Conservation (phyloP, 30 jellyfish, hydroid and myxozoan genomes). For the Turritopsis dohrnii region DNA sequence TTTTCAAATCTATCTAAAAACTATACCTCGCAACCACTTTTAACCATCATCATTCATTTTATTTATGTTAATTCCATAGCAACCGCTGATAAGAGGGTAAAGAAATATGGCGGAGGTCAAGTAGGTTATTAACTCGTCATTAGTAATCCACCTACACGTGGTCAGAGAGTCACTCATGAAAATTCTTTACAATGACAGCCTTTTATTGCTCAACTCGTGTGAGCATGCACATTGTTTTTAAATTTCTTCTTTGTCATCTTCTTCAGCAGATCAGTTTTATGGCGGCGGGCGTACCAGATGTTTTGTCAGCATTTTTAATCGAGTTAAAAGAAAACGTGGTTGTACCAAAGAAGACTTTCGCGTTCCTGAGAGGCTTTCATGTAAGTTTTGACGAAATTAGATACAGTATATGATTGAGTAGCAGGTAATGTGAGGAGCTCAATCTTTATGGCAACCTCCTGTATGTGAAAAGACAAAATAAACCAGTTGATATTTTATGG, state of each 20-base stretch:
- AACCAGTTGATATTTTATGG: too few relatives aligned
- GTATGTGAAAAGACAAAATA: too few relatives aligned
- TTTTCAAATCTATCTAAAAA: neutral
- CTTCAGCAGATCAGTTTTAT: constrained; percentile 58
- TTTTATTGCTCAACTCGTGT: neutral
- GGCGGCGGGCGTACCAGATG: constrained; percentile 96
- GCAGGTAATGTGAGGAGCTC: too few relatives aligned
- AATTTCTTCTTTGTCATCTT: neutral
- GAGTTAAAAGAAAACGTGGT: constrained; percentile 54
- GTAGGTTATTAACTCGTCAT: neutral
- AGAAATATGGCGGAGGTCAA: constrained; percentile 10
- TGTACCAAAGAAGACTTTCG: constrained; percentile 47
- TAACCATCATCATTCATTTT: neutral
- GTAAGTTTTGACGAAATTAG: constrained; percentile 21
- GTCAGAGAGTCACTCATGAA: neutral
- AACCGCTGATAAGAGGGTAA: constrained; percentile 10
- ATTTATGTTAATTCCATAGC: neutral
- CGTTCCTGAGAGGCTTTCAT: constrained; percentile 50
- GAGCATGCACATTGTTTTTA: neutral
- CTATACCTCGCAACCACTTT: too few relatives aligned
- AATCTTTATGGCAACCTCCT: too few relatives aligned
- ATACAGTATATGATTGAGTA: too few relatives aligned
- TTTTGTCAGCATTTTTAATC: constrained; percentile 71
- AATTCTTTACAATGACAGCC: neutral
- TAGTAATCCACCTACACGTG: neutral